Evolutionary conservation across 2,113 vertebrate species (phyloP).

Genomic region (Perca schrenkii): DNA sequence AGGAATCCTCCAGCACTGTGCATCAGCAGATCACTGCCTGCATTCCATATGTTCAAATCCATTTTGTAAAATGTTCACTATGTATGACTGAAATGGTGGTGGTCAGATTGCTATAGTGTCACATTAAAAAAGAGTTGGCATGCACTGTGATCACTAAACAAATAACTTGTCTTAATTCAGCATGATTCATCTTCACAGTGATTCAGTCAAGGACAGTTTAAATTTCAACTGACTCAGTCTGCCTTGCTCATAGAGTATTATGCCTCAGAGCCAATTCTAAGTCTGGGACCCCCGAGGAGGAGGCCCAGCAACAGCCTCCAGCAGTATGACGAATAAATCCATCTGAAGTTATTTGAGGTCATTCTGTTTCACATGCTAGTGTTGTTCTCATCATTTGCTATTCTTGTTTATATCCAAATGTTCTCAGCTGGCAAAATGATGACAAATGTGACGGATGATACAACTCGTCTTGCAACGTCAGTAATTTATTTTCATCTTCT

Average conservation of each 20-base stretch:
- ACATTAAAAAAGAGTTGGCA: not conserved
- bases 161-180: constrained; percentile 2
- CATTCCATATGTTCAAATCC: not conserved
- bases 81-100: not conserved
- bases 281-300: constrained; percentile 7
- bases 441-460: not conserved
- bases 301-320: constrained; percentile 7
- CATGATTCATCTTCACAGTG: constrained; percentile 40
- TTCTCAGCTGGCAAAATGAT: not conserved
- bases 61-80: not conserved
- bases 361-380: not conserved
- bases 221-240: constrained; percentile 51
- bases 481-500: constrained; percentile 2
- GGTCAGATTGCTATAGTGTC: not conserved
- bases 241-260: constrained; percentile 34
- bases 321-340: constrained; percentile 17
- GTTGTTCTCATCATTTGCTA: not conserved
- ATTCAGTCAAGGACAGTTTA: constrained; percentile 40
- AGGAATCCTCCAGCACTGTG: constrained; percentile 59
- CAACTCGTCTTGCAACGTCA: not conserved
- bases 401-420: not conserved
- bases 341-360: constrained; percentile 1
- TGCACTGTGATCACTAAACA: not conserved
- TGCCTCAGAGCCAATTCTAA: constrained; percentile 17
- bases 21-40: constrained; percentile 34